These are phyloP conservation scores for Cephalopterus ornatus DNA, from an alignment of 2,113 vertebrate species.

Conservation along the genomic window DNA sequence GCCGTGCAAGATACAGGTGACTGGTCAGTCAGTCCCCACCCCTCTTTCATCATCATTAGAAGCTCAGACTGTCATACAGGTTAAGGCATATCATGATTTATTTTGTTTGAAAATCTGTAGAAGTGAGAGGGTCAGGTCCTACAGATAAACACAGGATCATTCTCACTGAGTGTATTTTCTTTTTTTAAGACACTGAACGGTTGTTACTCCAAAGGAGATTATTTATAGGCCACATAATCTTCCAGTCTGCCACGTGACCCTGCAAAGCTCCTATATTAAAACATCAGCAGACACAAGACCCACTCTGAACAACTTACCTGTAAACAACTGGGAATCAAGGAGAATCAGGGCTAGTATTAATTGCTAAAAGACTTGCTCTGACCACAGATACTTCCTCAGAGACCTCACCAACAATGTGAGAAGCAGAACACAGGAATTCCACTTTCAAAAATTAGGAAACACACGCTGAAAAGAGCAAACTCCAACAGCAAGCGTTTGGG, in stretches of 20 bases:
- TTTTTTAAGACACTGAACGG: neutral
- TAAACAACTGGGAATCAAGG: neutral
- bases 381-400: neutral
- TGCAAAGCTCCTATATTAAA: neutral
- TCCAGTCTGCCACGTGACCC: neutral
- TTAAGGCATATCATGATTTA: fast-evolving
- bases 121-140: neutral
- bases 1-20: neutral
- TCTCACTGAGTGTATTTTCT: neutral
- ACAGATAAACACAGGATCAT: neutral
- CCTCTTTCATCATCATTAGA: neutral
- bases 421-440: neutral
- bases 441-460: neutral
- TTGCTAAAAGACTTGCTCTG: neutral
- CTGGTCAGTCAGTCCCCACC: neutral
- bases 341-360: neutral
- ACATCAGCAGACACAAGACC: neutral
- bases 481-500: neutral
- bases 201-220: neutral
- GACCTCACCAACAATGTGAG: neutral
- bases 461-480: neutral
- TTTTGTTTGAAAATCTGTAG: neutral
- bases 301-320: neutral
- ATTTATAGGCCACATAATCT: neutral
- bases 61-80: neutral